phyloP scores from a whole-genome alignment of 1,140 invertebrate genomes.

The Heterodera schachtii region DNA sequence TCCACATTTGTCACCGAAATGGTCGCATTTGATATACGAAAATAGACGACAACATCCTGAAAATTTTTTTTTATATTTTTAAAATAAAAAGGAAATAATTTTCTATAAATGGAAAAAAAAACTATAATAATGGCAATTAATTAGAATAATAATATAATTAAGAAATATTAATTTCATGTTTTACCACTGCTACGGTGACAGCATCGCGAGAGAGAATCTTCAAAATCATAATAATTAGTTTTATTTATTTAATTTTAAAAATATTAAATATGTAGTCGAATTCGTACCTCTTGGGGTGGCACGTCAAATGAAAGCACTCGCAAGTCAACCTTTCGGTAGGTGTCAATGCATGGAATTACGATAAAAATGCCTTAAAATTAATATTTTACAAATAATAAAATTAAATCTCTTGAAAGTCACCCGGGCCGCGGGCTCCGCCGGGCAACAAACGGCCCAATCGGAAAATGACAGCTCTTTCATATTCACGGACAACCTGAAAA shows the following conservation, averaged over 20 bases:
- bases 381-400: too few species aligned
- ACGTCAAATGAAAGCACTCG: slow-evolving; percentile 80
- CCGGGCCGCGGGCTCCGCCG: slow-evolving; percentile 85
- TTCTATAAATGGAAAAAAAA: background rate
- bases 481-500: slow-evolving; percentile 70
- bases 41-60: slow-evolving; percentile 81
- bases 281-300: slow-evolving; percentile 81
- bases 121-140: too few species aligned
- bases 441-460: slow-evolving; percentile 80
- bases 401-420: slow-evolving; percentile 55
- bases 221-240: background rate
- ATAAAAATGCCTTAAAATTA: slow-evolving; percentile 76
- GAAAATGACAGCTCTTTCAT: slow-evolving; percentile 77
- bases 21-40: slow-evolving; percentile 81
- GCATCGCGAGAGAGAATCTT: slow-evolving; percentile 73
- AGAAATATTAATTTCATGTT: background rate
- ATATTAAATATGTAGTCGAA: background rate
- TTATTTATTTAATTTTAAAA: slow-evolving; percentile 14
- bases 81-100: too few species aligned
- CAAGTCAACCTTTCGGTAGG: slow-evolving; percentile 76
- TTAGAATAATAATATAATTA: too few species aligned
- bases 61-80: background rate
- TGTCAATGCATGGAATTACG: slow-evolving; percentile 83
- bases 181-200: slow-evolving; percentile 59
- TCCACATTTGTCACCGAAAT: slow-evolving; percentile 76